Evolutionary conservation across 2,888 invertebrate genomes (phyloP), one percentile per base, ranked within the genome.

Genomic region (Papilio protenor): DNA sequence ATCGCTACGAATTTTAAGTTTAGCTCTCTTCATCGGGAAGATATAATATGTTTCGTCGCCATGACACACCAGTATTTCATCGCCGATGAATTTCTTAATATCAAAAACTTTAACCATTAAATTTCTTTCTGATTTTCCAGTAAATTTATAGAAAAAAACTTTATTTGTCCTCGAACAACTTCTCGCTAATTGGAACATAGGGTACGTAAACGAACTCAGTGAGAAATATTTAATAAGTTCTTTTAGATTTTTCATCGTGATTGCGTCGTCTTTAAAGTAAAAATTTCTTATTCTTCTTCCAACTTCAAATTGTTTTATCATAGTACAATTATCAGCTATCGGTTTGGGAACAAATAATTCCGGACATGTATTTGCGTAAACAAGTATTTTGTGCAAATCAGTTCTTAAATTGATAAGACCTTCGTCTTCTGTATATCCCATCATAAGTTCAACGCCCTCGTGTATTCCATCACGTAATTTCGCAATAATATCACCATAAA

Each of bases 361-460:
- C 3, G 80, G 75, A 8, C 81, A 83, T 6, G 79, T 77, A 61
- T 87, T 85, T 5, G 82, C 81, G 76, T 81, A 79, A 16, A 71
- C 21, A 11, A 85, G 55, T 61, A 82, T 79, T 21, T 78, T 80
- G 47, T 82, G 71, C 47, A 80, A 27, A 52, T 77, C 77, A 0
- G 77, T 40, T 21, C 73, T 77, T 10, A 84, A 69, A 10, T 66
- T 47, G 45, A 86, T 61, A 0, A 87, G n/a, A 21, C 97, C 97
- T 90, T 97, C 97, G 69, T 96, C 95, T 1, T 95, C 94, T 23
- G 96, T 97, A 6, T 96, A 87, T 11, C 97, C 97, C 23, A 96
- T 92, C 87, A 97, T 96, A 87, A 97, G 95, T 0, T 97, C 97
- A 1, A 96, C 92, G 16, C 83, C 88, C 73, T 88, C 85, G 55